Conservation (phyloP, 2,113 vertebrate genomes). For the Vanacampus margaritifer region DNA sequence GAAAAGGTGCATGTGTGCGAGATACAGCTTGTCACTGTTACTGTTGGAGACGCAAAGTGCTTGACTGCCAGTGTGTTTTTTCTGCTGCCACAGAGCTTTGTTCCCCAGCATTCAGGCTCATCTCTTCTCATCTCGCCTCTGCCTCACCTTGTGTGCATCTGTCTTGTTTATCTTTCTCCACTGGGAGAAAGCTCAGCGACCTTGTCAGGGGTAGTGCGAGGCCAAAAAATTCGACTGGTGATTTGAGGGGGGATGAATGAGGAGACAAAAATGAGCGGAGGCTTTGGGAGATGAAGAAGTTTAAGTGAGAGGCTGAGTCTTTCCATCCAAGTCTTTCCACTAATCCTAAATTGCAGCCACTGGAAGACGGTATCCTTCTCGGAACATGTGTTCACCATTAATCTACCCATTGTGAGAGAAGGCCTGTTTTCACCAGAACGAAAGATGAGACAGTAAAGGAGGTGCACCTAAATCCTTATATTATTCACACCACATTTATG, state of each 20-base stretch:
- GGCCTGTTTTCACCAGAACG: constrained; percentile 45
- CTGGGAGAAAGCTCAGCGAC: constrained; percentile 26
- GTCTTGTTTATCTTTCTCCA: constrained; percentile 54
- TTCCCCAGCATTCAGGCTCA: constrained; percentile 39
- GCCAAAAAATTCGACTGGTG: constrained; percentile 47
- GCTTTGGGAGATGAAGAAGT: constrained; percentile 22
- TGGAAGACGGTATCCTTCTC: constrained; percentile 64
- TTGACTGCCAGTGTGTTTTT: constrained; percentile 48
- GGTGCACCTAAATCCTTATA: constrained; percentile 29
- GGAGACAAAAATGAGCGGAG: constrained; percentile 41
- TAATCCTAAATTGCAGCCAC: constrained; percentile 69
- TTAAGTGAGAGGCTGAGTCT: constrained; percentile 49
- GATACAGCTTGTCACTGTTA: constrained; percentile 23
- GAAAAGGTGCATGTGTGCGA: constrained; percentile 16
- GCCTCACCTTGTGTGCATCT: constrained; percentile 38
- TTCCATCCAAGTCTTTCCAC: constrained; percentile 68
- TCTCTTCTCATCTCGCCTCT: constrained; percentile 24
- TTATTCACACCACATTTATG: constrained; percentile 40
- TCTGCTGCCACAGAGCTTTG: constrained; percentile 26
- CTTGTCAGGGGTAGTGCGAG: constrained; percentile 32
- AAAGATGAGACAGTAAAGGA: constrained; percentile 50
- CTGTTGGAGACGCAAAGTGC: constrained; percentile 30
- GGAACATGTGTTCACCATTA: constrained; percentile 73
- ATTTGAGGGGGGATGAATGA: constrained; percentile 56
- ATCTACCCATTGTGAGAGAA: constrained; percentile 42